These are phyloP conservation scores for Triplophysa tibetana DNA, from an alignment of 2,113 vertebrate species.

Conservation along the genomic window DNA sequence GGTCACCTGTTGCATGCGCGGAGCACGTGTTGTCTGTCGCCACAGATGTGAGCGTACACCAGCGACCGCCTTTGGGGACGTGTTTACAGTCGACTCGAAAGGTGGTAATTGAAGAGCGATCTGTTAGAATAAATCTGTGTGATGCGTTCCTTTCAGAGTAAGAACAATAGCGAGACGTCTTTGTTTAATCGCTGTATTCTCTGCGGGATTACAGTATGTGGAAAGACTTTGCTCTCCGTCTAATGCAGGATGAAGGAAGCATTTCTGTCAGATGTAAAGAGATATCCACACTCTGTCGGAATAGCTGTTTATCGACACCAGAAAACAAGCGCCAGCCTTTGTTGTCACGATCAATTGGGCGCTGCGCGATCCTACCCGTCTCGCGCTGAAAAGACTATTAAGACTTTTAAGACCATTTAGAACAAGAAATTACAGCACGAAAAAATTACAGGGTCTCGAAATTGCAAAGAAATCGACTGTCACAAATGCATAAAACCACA, in stretches of 20 bases:
- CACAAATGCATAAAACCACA: constrained; percentile 3
- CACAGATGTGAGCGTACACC: constrained; percentile 35
- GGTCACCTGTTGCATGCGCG: constrained; percentile 46
- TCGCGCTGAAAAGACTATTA: constrained; percentile 20
- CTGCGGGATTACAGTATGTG: constrained; percentile 30
- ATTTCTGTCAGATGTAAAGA: constrained; percentile 14
- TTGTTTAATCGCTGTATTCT: constrained; percentile 37
- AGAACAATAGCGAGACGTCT: constrained; percentile 24
- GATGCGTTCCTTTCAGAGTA: constrained; percentile 42
- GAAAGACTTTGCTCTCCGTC: constrained; percentile 29
- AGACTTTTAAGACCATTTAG: constrained; percentile 26
- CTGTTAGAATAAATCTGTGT: constrained; percentile 40
- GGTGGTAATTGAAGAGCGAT: constrained; percentile 62
- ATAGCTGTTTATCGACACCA: constrained; percentile 29
- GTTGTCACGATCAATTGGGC: constrained; percentile 39
- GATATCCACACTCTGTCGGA: background rate
- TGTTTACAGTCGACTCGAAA: constrained; percentile 51
- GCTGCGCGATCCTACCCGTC: background rate
- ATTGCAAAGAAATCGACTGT: constrained; percentile 1
- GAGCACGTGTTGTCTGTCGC: constrained; percentile 33
- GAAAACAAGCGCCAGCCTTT: constrained; percentile 39
- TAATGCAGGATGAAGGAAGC: constrained; percentile 5
- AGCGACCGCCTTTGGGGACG: constrained; percentile 24
- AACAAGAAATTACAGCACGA: constrained; percentile 18
- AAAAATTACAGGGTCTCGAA: constrained; percentile 31